phyloP scores from a whole-genome alignment of 2,797 vertebrate genomes.

The Molossus molossus region DNA sequence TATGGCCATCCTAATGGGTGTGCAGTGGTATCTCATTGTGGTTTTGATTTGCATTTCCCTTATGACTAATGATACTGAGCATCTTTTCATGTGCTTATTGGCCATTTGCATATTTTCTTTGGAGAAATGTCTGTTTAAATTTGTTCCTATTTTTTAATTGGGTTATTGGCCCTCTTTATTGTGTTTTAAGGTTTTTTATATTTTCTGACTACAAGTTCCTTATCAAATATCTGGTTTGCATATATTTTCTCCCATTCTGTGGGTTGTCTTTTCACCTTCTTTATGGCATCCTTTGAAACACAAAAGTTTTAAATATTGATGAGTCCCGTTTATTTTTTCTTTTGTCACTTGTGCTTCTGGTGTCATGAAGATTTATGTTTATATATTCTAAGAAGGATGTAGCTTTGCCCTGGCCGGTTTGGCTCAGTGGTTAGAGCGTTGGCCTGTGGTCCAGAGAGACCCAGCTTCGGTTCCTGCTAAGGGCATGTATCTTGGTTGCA shows the following conservation, averaged over 20 bases:
- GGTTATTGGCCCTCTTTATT: not conserved
- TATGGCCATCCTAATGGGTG: too few species aligned
- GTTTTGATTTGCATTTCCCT: not conserved
- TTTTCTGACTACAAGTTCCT: not conserved
- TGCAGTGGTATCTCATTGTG: not conserved
- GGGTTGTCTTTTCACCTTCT: not conserved
- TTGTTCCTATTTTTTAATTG: not conserved
- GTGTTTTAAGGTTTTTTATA: constrained; percentile 13
- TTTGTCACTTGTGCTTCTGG: not conserved
- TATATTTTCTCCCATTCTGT: not conserved
- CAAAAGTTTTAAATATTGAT: not conserved
- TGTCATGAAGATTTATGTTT: not conserved
- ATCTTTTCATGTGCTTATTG: not conserved
- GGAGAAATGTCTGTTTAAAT: constrained; percentile 6
- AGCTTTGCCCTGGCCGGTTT: too few species aligned
- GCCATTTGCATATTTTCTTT: not conserved
- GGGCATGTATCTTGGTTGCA: too few species aligned
- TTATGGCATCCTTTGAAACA: not conserved
- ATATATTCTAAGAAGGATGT: not conserved
- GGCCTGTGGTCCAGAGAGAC: too few species aligned
- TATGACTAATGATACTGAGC: not conserved
- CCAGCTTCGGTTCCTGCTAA: too few species aligned
- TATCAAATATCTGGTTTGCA: not conserved
- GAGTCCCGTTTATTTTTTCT: not conserved
- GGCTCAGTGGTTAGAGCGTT: too few species aligned